Conservation (phyloP, 2,888 invertebrate genomes). For the Rambutsinella grinnellia region DNA sequence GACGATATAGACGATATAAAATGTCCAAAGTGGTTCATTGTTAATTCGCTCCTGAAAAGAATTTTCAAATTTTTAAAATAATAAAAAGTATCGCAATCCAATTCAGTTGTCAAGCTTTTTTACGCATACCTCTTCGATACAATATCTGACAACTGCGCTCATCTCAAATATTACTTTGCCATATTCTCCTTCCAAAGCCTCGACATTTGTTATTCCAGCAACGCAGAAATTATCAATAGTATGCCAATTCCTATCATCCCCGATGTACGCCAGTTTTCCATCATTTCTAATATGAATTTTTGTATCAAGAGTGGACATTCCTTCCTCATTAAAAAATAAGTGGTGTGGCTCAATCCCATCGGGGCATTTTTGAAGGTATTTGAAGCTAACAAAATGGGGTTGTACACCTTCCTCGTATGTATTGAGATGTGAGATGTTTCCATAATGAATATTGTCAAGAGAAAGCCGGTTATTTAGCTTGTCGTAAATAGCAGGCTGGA, state of each 20-base stretch:
- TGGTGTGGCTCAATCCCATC: conserved; percentile 8
- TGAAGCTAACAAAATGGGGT: conserved; percentile 44
- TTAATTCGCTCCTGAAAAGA: not conserved
- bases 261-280: conserved; percentile 33
- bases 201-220: conserved; percentile 35
- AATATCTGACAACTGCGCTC: conserved; percentile 6
- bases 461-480: conserved; percentile 41
- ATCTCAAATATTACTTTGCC: not conserved
- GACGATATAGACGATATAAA: conserved; percentile 28
- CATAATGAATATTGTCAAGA: conserved; percentile 34
- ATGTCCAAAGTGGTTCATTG: not conserved
- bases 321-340: conserved; percentile 33
- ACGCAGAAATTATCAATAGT: conserved; percentile 40
- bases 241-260: conserved; percentile 33
- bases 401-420: not conserved
- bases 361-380: conserved; percentile 31
- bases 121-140: too few species aligned
- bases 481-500: conserved; percentile 44
- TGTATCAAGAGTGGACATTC: conserved; percentile 23
- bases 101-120: too few species aligned
- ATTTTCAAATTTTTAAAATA: too few species aligned
- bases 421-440: too few species aligned
- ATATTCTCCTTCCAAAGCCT: not conserved
- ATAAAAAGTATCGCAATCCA: too few species aligned
- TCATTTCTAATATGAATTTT: conserved; percentile 29